A percentile compares a stretch with the other conserved stretches of the same genome.
Conservation (phyloP, 2,797 vertebrate genomes). For the Gephyroberyx darwinii region DNA sequence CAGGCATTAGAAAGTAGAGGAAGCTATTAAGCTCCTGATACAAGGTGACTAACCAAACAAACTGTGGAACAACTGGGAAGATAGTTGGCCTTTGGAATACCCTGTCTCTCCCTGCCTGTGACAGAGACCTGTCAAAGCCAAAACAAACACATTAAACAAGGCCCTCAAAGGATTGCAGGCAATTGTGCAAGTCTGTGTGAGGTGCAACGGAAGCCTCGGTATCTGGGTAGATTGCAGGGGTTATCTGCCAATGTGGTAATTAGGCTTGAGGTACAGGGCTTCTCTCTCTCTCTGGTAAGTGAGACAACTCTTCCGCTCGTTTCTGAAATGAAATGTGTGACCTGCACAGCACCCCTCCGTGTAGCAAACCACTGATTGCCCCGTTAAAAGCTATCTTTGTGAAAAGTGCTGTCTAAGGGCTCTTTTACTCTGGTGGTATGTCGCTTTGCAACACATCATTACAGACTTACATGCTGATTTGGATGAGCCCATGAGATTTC, state of each 20-base stretch:
- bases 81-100: constrained; percentile 45
- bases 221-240: constrained; percentile 73
- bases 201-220: constrained; percentile 62
- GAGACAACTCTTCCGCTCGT: constrained; percentile 68
- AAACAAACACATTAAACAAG: constrained; percentile 76
- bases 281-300: constrained; percentile 59
- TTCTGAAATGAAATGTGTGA: constrained; percentile 72
- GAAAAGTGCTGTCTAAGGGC: constrained; percentile 72
- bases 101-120: constrained; percentile 39
- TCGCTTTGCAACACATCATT: constrained; percentile 57
- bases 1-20: constrained; percentile 64
- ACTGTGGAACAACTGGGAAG: constrained; percentile 60
- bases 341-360: constrained; percentile 44
- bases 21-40: constrained; percentile 72
- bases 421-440: constrained; percentile 45
- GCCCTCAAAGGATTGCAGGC: constrained; percentile 70
- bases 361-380: constrained; percentile 68
- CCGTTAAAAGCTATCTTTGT: constrained; percentile 69
- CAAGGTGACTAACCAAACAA: constrained; percentile 70
- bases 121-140: constrained; percentile 75
- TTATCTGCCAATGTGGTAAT: constrained; percentile 77
- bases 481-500: constrained; percentile 55
- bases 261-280: constrained; percentile 56
- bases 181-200: constrained; percentile 55
- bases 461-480: constrained; percentile 60